These are phyloP conservation scores for Caenorhabditis sp. DNA, from an alignment of 2,888 invertebrate genomes.

Conservation along the genomic window DNA sequence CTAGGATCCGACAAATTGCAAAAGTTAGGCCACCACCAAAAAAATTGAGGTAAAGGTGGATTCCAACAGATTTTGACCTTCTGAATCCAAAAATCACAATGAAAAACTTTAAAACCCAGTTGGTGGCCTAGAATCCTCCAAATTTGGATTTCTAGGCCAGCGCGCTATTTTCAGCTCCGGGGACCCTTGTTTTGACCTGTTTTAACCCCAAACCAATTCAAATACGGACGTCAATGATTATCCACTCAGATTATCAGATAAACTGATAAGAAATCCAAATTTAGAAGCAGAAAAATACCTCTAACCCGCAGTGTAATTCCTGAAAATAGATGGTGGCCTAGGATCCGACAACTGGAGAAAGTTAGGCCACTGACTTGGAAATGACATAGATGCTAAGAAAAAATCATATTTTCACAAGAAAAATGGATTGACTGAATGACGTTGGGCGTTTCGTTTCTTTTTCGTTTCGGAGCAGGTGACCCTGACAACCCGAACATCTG, in stretches of 20 bases:
- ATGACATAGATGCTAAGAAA: too few relatives aligned
- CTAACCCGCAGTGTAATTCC: too few relatives aligned
- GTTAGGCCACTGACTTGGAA: too few relatives aligned
- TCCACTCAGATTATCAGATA: neutral
- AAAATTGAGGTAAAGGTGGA: too few relatives aligned
- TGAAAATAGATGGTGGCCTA: neutral
- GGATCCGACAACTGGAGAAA: neutral
- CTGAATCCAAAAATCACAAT: too few relatives aligned
- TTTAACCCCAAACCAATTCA: neutral
- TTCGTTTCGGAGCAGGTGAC: too few relatives aligned
- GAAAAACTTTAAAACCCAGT: too few relatives aligned
- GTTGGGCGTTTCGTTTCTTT: too few relatives aligned
- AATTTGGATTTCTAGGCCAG: constrained; percentile 2
- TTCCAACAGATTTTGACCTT: neutral
- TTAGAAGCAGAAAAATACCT: neutral
- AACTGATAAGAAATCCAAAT: neutral
- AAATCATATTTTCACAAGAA: too few relatives aligned
- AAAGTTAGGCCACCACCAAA: neutral
- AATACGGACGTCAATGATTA: neutral
- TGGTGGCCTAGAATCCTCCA: constrained; percentile 5
- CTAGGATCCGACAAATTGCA: neutral
- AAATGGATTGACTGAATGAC: too few relatives aligned
- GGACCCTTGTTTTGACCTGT: neutral
- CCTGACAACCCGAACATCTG: too few relatives aligned
- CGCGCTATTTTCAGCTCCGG: neutral